Evolutionary conservation across 1,140 invertebrate species (phyloP), one percentile per base, ranked within the genome.

Genomic region (Drosophila nikananu): DNA sequence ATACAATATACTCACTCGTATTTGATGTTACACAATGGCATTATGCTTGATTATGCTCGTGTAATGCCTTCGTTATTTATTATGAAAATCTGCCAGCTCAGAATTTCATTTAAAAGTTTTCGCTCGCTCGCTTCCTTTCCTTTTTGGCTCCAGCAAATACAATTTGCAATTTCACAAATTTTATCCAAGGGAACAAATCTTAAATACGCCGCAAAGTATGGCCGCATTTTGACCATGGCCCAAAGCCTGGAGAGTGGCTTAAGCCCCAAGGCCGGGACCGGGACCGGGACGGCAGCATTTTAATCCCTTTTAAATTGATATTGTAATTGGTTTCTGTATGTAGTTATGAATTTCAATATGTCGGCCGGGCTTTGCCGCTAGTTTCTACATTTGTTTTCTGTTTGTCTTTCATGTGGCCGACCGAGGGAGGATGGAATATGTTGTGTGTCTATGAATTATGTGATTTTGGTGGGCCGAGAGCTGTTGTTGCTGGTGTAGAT

Each of bases 251-350:
- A 35, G 55, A 42, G 54, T 23, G 51, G 23, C 37, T 49, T 63
- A 42, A 42, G 42, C 62, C 70, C 67, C 37, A 44, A 15, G 48
- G 68, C 72, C 66, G 30, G 51, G 30, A 78, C 54, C 54, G 49
- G 41, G 8, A 42, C 19, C 42, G 42, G 23, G 23, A 27, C 23
- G 23, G 9, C 68, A 64, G 52, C 81, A 76, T 81, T 90, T 89
- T 89, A 89, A 89, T 89, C 86, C 86, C 81, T 82, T 89, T 89
- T 90, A 89, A 89, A 89, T 89, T 89, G 86, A 90, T 89, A 89
- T 89, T 89, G 86, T 89, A 89, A 89, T 89, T 89, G 86, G 81
- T 90, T 89, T 89, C 67, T 81, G 75, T 84, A 68, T 84, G 74
- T 87, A 87, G 84, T 84, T 89, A 89, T 87, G 84, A 81, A 83